phyloP scores from a whole-genome alignment of 2,888 invertebrate genomes.

The Pycnomerus fuliginosus region DNA sequence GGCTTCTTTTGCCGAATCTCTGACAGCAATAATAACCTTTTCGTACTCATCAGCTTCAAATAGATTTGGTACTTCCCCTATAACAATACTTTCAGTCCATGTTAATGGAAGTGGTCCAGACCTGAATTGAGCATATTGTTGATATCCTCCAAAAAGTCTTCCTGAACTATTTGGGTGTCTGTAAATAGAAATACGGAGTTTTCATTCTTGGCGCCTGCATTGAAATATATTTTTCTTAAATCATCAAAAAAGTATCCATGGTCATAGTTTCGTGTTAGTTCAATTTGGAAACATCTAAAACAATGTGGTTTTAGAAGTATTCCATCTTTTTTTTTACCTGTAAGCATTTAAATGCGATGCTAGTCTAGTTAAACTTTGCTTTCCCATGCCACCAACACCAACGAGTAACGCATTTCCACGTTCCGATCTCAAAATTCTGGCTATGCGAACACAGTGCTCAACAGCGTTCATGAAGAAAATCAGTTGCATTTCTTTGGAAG shows the following conservation, averaged over 20 bases:
- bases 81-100: too few species aligned
- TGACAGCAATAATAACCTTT: slow-evolving; percentile 73
- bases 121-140: slow-evolving; percentile 91
- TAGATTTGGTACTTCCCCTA: slow-evolving; percentile 88
- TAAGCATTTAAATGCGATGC: slow-evolving; percentile 85
- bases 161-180: slow-evolving; percentile 86
- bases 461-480: slow-evolving; percentile 88
- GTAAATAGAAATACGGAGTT: slow-evolving; percentile 85
- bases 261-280: slow-evolving; percentile 82
- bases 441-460: slow-evolving; percentile 84
- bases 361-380: slow-evolving; percentile 82
- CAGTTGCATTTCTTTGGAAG: slow-evolving; percentile 77
- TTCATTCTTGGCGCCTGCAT: slow-evolving; percentile 72
- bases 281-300: slow-evolving; percentile 80
- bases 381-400: slow-evolving; percentile 88
- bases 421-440: slow-evolving; percentile 80
- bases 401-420: slow-evolving; percentile 87
- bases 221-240: slow-evolving; percentile 73
- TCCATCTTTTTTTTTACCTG: slow-evolving; percentile 57
- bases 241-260: slow-evolving; percentile 83
- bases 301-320: slow-evolving; percentile 1
- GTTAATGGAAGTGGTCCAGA: too few species aligned
- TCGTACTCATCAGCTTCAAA: slow-evolving; percentile 86
- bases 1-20: slow-evolving; percentile 68
- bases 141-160: slow-evolving; percentile 89